Conservation (phyloP, 2,113 vertebrate species). For the Bettongia penicillata region DNA sequence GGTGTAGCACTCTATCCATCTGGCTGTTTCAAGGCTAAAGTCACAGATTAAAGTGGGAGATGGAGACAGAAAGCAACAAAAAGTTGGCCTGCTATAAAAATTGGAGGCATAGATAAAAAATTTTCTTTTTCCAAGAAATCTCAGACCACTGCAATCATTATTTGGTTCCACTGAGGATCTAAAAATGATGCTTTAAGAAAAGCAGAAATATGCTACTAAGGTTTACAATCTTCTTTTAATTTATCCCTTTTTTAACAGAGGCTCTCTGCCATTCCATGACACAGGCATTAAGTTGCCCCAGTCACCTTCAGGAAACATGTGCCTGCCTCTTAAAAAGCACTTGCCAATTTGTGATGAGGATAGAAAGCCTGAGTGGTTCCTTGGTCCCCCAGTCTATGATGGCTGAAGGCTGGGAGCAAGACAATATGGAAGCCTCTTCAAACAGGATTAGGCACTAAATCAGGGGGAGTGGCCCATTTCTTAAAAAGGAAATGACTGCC, state of each 20-base stretch:
- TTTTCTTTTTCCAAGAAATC: neutral
- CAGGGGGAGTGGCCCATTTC: neutral
- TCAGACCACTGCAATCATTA: neutral
- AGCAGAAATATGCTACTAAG: neutral
- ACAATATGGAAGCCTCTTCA: neutral
- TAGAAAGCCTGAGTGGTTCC: neutral
- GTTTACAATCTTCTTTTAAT: neutral
- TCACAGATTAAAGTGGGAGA: neutral
- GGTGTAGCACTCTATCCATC: neutral
- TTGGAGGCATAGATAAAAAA: neutral
- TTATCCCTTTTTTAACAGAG: neutral
- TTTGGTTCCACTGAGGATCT: neutral
- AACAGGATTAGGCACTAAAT: neutral
- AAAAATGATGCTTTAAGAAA: neutral
- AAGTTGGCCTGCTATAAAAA: neutral
- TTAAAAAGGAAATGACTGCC: neutral
- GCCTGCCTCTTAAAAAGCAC: neutral
- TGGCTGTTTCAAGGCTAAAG: neutral
- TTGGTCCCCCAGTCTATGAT: neutral
- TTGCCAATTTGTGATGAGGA: neutral
- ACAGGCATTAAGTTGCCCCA: neutral
- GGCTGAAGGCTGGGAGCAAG: neutral
- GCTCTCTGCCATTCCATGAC: neutral
- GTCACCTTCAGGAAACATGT: neutral
- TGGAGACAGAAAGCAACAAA: neutral